Conservation (phyloP, 1,140 invertebrate species). For the Theocolax elegans region DNA sequence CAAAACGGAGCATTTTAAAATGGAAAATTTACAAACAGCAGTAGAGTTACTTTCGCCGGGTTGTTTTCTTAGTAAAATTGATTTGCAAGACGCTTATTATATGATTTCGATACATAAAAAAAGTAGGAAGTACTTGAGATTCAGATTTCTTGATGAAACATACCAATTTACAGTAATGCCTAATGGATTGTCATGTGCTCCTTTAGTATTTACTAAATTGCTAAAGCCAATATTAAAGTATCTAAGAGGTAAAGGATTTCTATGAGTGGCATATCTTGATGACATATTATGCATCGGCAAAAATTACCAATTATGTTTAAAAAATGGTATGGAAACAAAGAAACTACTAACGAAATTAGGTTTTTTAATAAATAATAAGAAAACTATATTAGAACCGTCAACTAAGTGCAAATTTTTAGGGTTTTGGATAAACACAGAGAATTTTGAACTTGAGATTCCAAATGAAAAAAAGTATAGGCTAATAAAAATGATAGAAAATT, state of each 20-base stretch:
- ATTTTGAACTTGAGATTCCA: background rate
- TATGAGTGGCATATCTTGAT: constrained; percentile 35
- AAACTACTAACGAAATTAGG: background rate
- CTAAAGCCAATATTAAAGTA: constrained; percentile 30
- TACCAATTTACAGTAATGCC: too few species aligned
- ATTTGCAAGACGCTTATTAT: too few species aligned
- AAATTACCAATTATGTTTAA: constrained; percentile 1
- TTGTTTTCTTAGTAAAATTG: constrained; percentile 12
- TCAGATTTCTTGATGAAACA: constrained; percentile 28
- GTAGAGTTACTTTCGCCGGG: constrained; percentile 18
- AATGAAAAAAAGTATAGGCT: background rate
- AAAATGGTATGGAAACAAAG: background rate
- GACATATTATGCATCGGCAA: constrained; percentile 25
- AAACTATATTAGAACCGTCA: background rate
- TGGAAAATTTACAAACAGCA: constrained; percentile 35
- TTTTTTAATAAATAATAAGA: background rate
- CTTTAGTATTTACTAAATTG: constrained; percentile 38
- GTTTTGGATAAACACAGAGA: background rate
- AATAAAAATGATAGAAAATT: background rate
- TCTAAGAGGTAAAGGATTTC: constrained; percentile 10
- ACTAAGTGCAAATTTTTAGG: background rate
- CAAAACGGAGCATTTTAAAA: background rate
- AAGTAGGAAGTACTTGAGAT: constrained; percentile 42
- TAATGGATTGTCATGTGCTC: constrained; percentile 13
- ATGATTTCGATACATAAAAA: constrained; percentile 24